phyloP scores from a whole-genome alignment of 2,888 invertebrate genomes.

The Kryphioiulus occultus region DNA sequence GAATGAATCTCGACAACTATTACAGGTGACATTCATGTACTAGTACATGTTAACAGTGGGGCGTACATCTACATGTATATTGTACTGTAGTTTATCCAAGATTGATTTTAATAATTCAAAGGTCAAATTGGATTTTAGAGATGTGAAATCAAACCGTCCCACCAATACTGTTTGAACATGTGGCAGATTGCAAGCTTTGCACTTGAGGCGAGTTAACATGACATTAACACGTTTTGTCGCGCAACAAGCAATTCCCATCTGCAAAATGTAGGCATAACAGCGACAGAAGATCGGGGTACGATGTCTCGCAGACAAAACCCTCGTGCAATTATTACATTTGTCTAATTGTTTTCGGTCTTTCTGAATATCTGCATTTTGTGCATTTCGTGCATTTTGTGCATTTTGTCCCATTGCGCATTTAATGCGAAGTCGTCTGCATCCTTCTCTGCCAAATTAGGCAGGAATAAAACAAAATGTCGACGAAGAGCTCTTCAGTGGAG shows the following conservation, averaged over 20 bases:
- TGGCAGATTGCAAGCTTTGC: not conserved
- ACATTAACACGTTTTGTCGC: not conserved
- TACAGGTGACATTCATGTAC: too few species aligned
- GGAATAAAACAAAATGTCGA: conserved; percentile 34
- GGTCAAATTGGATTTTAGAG: too few species aligned
- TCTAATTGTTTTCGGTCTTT: conserved; percentile 24
- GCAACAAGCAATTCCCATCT: not conserved
- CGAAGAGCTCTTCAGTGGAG: conserved; percentile 30
- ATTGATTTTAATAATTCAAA: too few species aligned
- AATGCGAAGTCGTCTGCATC: not conserved
- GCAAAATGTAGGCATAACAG: not conserved
- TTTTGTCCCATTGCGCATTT: not conserved
- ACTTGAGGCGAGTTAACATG: not conserved
- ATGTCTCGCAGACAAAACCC: conserved; percentile 13
- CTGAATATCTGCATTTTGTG: conserved; percentile 20
- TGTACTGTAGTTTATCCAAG: too few species aligned
- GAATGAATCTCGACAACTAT: too few species aligned
- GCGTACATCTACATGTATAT: too few species aligned
- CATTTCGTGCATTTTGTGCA: not conserved
- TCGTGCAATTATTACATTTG: not conserved
- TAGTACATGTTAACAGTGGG: too few species aligned
- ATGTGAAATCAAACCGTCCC: too few species aligned
- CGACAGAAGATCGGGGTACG: not conserved
- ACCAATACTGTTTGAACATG: too few species aligned
- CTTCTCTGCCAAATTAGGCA: conserved; percentile 38